phyloP scores from a whole-genome alignment of 2,888 invertebrate genomes.

The Lysandra coridon region DNA sequence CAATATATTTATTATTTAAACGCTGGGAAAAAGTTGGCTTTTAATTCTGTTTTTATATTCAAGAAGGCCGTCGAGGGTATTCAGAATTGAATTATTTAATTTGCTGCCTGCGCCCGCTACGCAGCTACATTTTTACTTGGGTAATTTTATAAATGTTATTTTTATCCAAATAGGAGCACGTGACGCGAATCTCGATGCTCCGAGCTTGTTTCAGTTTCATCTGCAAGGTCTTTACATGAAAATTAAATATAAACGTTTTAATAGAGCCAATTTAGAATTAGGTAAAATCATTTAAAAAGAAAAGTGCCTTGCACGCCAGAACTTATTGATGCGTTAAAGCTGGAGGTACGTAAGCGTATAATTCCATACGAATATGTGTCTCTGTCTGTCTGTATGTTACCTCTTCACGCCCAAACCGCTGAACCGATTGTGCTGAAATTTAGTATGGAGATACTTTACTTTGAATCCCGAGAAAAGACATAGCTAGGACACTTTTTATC shows the following conservation, averaged over 20 bases:
- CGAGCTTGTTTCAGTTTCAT: slow-evolving; percentile 1
- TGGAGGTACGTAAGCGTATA: too few species aligned
- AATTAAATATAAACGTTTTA: background rate
- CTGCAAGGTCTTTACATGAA: background rate
- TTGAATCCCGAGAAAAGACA: too few species aligned
- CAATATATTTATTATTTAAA: slow-evolving; percentile 25
- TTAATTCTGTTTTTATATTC: slow-evolving; percentile 22
- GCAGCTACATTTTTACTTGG: slow-evolving; percentile 4
- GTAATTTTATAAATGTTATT: slow-evolving; percentile 20
- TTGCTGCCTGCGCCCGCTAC: background rate
- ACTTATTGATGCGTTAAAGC: too few species aligned
- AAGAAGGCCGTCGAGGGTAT: slow-evolving; percentile 7
- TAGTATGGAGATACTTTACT: too few species aligned
- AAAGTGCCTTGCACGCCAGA: too few species aligned
- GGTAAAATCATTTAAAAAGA: background rate
- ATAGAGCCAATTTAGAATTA: background rate
- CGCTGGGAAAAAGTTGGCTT: slow-evolving; percentile 12
- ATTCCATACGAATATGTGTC: too few species aligned
- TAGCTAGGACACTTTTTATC: too few species aligned
- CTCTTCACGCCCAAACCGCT: too few species aligned
- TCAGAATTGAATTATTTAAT: slow-evolving; percentile 20
- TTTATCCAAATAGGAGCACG: slow-evolving; percentile 20
- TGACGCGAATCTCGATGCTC: background rate
- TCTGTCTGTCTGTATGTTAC: too few species aligned
- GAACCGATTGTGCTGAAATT: too few species aligned